phyloP scores from a whole-genome alignment of 2,797 vertebrate genomes.

The Ispidina picta region DNA sequence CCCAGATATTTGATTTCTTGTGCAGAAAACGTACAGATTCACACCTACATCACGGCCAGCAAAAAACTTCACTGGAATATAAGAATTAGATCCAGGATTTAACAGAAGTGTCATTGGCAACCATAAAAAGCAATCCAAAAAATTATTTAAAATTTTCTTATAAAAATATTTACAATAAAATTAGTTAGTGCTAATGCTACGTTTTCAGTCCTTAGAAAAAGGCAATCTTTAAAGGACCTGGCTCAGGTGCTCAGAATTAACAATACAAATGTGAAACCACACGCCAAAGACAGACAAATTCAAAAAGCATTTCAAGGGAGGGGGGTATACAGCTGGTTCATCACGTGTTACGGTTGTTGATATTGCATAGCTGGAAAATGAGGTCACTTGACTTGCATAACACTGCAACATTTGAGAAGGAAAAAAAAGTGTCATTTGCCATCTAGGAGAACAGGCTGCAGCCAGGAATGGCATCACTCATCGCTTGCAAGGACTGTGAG shows the following conservation, averaged over 20 bases:
- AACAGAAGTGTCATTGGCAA: slow-evolving; percentile 22
- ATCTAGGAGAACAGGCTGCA: slow-evolving; percentile 23
- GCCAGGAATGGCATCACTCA: not conserved
- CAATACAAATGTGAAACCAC: slow-evolving; percentile 68
- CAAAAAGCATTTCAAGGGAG: slow-evolving; percentile 44
- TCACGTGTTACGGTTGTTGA: slow-evolving; percentile 56
- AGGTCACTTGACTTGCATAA: slow-evolving; percentile 82
- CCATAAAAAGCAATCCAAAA: slow-evolving; percentile 75
- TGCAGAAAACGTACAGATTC: slow-evolving; percentile 6
- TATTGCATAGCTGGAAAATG: slow-evolving; percentile 84
- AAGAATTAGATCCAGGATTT: slow-evolving; percentile 4
- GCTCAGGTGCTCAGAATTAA: slow-evolving; percentile 73
- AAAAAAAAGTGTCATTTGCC: slow-evolving; percentile 36
- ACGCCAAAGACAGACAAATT: slow-evolving; percentile 51
- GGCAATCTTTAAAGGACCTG: slow-evolving; percentile 77
- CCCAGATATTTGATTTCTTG: not conserved
- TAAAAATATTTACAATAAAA: slow-evolving; percentile 81
- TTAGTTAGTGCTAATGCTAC: slow-evolving; percentile 67
- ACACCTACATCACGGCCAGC: not conserved
- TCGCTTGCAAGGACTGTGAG: not conserved
- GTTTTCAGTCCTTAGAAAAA: slow-evolving; percentile 80
- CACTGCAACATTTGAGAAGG: slow-evolving; percentile 67
- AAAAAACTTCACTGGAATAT: not conserved
- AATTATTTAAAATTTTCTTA: slow-evolving; percentile 74
- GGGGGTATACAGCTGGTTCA: slow-evolving; percentile 59